Percentiles rank a stretch among this genome's conserved stretches.
phyloP scores from a whole-genome alignment of 2,888 invertebrate species.

The Calameuta idolon region DNA sequence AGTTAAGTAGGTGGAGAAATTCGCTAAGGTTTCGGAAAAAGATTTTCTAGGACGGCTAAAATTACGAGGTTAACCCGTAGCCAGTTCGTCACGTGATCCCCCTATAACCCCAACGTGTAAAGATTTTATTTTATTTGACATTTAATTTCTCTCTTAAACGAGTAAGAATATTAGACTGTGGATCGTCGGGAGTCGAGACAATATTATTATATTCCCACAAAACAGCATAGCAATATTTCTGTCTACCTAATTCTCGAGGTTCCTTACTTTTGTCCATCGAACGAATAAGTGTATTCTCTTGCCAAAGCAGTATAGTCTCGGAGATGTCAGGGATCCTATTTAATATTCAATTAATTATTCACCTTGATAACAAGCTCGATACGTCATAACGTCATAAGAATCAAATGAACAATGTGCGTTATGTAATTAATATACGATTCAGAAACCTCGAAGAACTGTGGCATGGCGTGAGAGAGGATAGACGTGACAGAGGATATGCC shows the following conservation, averaged over 20 bases:
- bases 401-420: slow-evolving; percentile 36
- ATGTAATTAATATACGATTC: slow-evolving; percentile 54
- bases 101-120: slow-evolving; percentile 41
- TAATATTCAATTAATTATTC: slow-evolving; percentile 47
- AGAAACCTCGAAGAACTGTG: slow-evolving; percentile 37
- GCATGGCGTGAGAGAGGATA: slow-evolving; percentile 13
- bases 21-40: slow-evolving; percentile 10
- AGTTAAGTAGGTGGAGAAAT: background rate
- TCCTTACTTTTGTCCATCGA: too few relatives aligned
- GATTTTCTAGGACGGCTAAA: slow-evolving; percentile 41
- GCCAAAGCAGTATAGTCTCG: too few relatives aligned
- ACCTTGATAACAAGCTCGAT: slow-evolving; percentile 51
- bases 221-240: too few relatives aligned
- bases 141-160: slow-evolving; percentile 45
- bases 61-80: slow-evolving; percentile 60
- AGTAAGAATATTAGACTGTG: too few relatives aligned
- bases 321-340: background rate
- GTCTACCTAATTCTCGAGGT: too few relatives aligned
- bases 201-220: too few relatives aligned
- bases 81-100: slow-evolving; percentile 61
- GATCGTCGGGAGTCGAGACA: too few relatives aligned
- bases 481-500: slow-evolving; percentile 4
- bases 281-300: too few relatives aligned
- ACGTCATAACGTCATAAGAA: slow-evolving; percentile 31
- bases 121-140: too few relatives aligned